These are phyloP conservation scores for Philopotamus ludificatus DNA, from an alignment of 1,140 invertebrate genomes.

Conservation along the genomic window DNA sequence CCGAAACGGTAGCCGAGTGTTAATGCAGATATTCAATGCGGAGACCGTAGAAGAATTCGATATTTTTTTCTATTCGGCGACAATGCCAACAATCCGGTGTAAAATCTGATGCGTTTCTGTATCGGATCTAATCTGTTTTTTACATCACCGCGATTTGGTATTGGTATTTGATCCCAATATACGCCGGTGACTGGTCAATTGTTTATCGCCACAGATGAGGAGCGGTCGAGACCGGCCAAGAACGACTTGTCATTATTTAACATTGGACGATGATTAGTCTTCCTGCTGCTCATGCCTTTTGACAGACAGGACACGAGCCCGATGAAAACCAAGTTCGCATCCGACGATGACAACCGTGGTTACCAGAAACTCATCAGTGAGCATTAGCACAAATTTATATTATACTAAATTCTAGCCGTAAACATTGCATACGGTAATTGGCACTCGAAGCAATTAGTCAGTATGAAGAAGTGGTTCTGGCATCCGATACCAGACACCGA, in stretches of 20 bases:
- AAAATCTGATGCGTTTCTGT: background rate
- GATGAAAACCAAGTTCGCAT: background rate
- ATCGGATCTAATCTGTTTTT: background rate
- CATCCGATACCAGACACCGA: background rate
- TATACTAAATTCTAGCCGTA: no score
- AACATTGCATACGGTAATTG: no score
- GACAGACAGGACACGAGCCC: background rate
- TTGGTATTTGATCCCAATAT: background rate
- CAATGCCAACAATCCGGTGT: background rate
- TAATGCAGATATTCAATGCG: no score
- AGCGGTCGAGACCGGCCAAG: background rate
- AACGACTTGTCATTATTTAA: background rate
- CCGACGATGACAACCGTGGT: constrained; percentile 5
- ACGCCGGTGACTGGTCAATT: constrained; percentile 15
- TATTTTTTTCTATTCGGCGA: no score
- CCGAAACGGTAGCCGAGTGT: background rate
- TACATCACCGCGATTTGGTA: background rate
- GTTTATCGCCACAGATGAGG: constrained; percentile 9
- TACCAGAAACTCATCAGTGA: constrained; percentile 7
- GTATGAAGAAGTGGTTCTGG: background rate
- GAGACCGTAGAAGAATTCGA: no score
- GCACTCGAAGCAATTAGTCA: no score
- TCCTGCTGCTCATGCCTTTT: constrained; percentile 2
- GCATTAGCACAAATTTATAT: background rate
- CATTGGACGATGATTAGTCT: constrained; percentile 16